A percentile compares a stretch with the other conserved stretches of the same genome.
Evolutionary conservation across 2,888 invertebrate species (phyloP).

Genomic region (Lasioglossum lativentre): DNA sequence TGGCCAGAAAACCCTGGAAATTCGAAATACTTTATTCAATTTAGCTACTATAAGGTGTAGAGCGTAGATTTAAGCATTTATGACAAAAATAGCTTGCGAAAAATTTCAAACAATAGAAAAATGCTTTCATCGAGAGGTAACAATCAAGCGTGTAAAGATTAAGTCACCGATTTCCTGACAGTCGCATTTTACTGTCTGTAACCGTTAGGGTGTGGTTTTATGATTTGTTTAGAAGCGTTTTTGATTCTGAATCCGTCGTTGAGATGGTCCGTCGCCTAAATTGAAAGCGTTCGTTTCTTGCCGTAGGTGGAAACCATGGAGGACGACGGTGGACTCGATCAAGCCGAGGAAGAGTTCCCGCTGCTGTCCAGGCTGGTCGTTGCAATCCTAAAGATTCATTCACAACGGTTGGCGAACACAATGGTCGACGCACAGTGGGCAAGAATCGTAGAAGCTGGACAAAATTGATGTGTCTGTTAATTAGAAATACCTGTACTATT

Average conservation of each 20-base stretch:
- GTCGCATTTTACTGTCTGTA: not conserved
- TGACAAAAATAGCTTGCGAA: no score
- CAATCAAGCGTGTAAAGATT: not conserved
- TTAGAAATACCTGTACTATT: no score
- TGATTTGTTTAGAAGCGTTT: not conserved
- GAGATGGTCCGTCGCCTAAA: not conserved
- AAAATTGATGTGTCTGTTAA: not conserved
- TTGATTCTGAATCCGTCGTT: not conserved
- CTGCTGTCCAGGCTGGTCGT: slow-evolving; percentile 52
- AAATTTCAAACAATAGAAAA: no score
- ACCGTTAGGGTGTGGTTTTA: not conserved
- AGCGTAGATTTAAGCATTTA: no score
- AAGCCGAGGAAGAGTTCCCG: slow-evolving; percentile 28
- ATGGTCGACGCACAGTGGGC: not conserved
- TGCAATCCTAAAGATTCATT: slow-evolving; percentile 53
- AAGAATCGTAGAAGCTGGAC: not conserved
- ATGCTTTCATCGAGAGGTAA: not conserved
- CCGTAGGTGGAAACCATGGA: slow-evolving; percentile 9
- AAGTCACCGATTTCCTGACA: not conserved
- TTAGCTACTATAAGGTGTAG: no score
- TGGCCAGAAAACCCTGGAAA: no score
- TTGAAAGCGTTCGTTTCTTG: slow-evolving; percentile 16
- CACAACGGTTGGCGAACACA: slow-evolving; percentile 34
- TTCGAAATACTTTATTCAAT: no score
- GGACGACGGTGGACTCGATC: slow-evolving; percentile 9